Percentiles rank a stretch among this genome's conserved stretches.
Evolutionary conservation across 2,888 invertebrate species (phyloP).

Genomic region (Patella depressa): DNA sequence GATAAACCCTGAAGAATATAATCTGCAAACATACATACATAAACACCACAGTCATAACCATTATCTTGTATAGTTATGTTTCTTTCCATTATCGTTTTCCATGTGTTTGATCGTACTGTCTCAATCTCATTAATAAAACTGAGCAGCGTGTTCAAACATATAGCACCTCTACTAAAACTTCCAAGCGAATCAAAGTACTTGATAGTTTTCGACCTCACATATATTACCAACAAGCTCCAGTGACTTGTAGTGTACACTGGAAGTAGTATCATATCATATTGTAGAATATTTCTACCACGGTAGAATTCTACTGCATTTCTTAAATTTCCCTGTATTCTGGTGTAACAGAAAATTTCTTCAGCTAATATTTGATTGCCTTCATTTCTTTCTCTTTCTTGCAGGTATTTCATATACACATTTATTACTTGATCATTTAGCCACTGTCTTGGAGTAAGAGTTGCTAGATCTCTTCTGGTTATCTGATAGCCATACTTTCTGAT

Average conservation of each 20-base stretch:
- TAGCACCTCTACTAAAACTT: background rate
- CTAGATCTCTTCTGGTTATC: too few relatives aligned
- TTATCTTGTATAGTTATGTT: background rate
- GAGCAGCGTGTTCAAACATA: background rate
- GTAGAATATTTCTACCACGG: background rate
- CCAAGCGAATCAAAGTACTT: background rate
- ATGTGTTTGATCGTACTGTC: background rate
- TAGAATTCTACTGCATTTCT: background rate
- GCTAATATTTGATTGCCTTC: too few relatives aligned
- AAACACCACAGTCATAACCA: background rate
- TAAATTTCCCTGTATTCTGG: too few relatives aligned
- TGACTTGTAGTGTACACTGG: background rate
- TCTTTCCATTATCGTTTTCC: background rate
- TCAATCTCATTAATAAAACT: background rate
- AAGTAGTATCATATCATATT: background rate
- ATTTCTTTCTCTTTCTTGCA: too few relatives aligned
- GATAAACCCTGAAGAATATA: background rate
- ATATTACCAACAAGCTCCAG: background rate
- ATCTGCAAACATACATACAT: background rate
- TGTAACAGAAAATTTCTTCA: too few relatives aligned
- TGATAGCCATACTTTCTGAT: too few relatives aligned
- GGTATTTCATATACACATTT: too few relatives aligned
- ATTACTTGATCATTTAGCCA: too few relatives aligned
- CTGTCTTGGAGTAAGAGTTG: too few relatives aligned
- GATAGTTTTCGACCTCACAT: background rate